Base-by-base conservation (phyloP, 2,888 invertebrate species). In the Pantelozetes paolii region DNA sequence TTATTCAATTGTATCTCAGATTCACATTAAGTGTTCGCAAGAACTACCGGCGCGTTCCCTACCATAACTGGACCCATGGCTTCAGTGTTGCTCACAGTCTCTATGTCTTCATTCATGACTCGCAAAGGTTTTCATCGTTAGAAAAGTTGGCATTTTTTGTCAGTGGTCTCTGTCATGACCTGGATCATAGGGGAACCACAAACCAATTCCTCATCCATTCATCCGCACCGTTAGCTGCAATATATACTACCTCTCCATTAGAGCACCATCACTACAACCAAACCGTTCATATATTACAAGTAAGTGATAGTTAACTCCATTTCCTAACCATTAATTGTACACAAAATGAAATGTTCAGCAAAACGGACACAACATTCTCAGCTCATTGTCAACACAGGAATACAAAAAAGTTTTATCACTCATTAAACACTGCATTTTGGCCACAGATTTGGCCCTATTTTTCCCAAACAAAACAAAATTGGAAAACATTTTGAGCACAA, bases 231-330 rank as follows among this genome's bases (percentile, higher is more conserved):
- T 83, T 93, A 48, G 92, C 92, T 0, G 87, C 89, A 32, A 90
- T 93, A 81, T 92, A 92, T 82, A 88, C 90, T 42, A 92, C 92
- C 0, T 91, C 91, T 0, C 91, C 92, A 0, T 87, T 92, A 85
- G 92, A 92, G 81, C 91, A 92, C 80, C 92, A 92, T 81, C 92
- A 92, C 82, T 92, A 92, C 81, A 92, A 92, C 81, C 92, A 91
- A 81, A 91, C 92, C 0, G 90, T 92, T 36, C 89, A 90, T 18
- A 92, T 92, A 77, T 83, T 92, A 20, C 92, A 92, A 77, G 67
- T 67, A 23, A 67, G 23, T 67, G 28, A n/a, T n/a, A n/a, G n/a
- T n/a, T n/a, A n/a, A n/a, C 15, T 48, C 20, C 18, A 48, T n/a
- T n/a, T 54, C 26, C 59, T 18, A 11, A 57, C 57, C 57, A 50